phyloP scores from a whole-genome alignment of 2,888 invertebrate species.

The Drosophila ezoana region DNA sequence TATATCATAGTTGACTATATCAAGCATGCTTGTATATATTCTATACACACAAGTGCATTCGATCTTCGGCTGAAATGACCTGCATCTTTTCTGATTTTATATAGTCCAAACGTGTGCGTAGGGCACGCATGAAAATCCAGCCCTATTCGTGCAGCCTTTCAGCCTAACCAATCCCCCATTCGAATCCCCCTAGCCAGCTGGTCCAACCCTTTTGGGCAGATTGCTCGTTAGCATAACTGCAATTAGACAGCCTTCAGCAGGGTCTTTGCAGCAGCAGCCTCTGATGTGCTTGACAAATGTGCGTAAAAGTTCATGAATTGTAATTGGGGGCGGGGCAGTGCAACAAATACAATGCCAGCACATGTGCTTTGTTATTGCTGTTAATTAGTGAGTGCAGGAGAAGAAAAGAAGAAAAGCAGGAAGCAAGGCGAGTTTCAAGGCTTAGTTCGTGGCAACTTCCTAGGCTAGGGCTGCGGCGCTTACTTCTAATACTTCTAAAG shows the following conservation, averaged over 20 bases:
- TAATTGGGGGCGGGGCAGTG: constrained; percentile 54
- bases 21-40: too few species aligned
- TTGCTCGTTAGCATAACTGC: constrained; percentile 73
- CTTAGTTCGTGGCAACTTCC: constrained; percentile 40
- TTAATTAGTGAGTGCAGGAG: constrained; percentile 43
- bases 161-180: not conserved
- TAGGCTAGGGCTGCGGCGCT: constrained; percentile 57
- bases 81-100: not conserved
- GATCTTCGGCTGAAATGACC: not conserved
- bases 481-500: constrained; percentile 68
- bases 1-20: too few species aligned
- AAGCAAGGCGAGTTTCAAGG: not conserved
- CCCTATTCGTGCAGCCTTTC: constrained; percentile 12
- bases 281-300: constrained; percentile 70
- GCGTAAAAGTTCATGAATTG: constrained; percentile 76
- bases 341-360: constrained; percentile 25
- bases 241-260: constrained; percentile 60
- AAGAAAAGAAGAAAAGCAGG: too few species aligned
- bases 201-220: constrained; percentile 26
- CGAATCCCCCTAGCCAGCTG: not conserved
- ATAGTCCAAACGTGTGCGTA: constrained; percentile 68
- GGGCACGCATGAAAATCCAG: constrained; percentile 62
- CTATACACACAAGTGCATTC: constrained; percentile 6
- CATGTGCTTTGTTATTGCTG: constrained; percentile 43
- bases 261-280: not conserved